Evolutionary conservation across 1,140 invertebrate genomes (phyloP).

Genomic region (Hormaphis cornu): DNA sequence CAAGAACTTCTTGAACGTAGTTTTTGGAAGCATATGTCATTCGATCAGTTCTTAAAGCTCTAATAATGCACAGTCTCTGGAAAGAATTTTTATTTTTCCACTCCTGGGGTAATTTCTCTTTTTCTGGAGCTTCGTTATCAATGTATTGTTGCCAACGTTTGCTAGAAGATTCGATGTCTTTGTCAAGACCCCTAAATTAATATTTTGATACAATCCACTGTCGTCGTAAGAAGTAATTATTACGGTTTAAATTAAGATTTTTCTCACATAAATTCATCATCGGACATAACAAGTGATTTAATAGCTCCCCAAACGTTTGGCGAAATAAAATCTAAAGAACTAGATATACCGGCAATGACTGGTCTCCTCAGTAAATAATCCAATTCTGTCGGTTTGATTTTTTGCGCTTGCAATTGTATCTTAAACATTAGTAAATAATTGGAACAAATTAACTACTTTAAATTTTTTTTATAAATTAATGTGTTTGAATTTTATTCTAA

Average conservation of each 20-base stretch:
- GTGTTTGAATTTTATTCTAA: too few species aligned
- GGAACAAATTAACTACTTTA: too few species aligned
- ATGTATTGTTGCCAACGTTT: constrained; percentile 90
- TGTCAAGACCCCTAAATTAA: constrained; percentile 60
- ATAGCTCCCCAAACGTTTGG: constrained; percentile 81
- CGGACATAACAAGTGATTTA: constrained; percentile 62
- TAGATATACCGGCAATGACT: constrained; percentile 51
- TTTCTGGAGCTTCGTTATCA: constrained; percentile 82
- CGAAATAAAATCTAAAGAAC: constrained; percentile 75
- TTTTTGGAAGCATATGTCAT: constrained; percentile 64
- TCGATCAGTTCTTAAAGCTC: constrained; percentile 67
- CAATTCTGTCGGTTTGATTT: constrained; percentile 61
- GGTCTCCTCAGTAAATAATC: constrained; percentile 83
- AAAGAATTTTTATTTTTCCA: constrained; percentile 89
- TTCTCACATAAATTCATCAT: constrained; percentile 54
- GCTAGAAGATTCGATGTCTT: constrained; percentile 82
- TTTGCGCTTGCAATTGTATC: constrained; percentile 57
- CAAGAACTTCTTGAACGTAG: constrained; percentile 71
- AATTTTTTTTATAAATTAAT: too few species aligned
- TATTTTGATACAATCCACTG: not conserved
- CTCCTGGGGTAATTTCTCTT: constrained; percentile 88
- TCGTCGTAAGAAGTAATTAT: too few species aligned
- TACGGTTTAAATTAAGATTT: not conserved
- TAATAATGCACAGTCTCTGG: constrained; percentile 83
- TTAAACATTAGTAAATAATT: constrained; percentile 45